Conservation (phyloP, 1,140 invertebrate genomes). For the Sweltsa coloradensis region DNA sequence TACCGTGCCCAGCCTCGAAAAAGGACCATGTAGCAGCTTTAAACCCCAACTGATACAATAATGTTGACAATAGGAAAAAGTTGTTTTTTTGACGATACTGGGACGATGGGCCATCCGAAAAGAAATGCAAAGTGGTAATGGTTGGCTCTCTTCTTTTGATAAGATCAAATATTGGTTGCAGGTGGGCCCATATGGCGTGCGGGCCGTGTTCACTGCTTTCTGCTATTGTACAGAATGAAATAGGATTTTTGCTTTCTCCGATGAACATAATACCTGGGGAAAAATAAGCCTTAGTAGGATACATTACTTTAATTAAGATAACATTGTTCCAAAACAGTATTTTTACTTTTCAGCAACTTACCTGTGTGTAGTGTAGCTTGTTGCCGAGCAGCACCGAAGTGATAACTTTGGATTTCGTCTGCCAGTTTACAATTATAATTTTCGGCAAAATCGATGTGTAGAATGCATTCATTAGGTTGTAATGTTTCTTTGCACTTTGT, state of each 20-base stretch:
- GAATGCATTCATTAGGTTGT: slow-evolving; percentile 19
- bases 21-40: slow-evolving; percentile 18
- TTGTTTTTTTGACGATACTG: slow-evolving; percentile 16
- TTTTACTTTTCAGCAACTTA: no score
- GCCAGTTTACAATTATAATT: slow-evolving; percentile 26
- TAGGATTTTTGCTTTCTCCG: slow-evolving; percentile 16
- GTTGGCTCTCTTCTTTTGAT: slow-evolving; percentile 17
- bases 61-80: slow-evolving; percentile 10
- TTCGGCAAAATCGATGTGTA: slow-evolving; percentile 28
- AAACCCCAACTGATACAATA: slow-evolving; percentile 10
- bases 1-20: slow-evolving; percentile 22
- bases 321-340: no score
- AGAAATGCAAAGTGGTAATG: slow-evolving; percentile 15
- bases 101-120: slow-evolving; percentile 17
- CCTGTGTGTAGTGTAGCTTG: slow-evolving; percentile 27
- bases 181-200: slow-evolving; percentile 26
- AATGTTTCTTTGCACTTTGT: slow-evolving; percentile 22
- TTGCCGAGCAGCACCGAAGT: slow-evolving; percentile 24
- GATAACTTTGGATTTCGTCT: slow-evolving; percentile 25
- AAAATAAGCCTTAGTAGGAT: no score
- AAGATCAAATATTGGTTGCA: slow-evolving; percentile 22
- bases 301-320: no score
- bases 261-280: slow-evolving; percentile 19
- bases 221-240: slow-evolving; percentile 26
- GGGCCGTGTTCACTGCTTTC: slow-evolving; percentile 25